Base-by-base conservation (phyloP, 2,113 vertebrate species). In the Typhlomys cinereus region DNA sequence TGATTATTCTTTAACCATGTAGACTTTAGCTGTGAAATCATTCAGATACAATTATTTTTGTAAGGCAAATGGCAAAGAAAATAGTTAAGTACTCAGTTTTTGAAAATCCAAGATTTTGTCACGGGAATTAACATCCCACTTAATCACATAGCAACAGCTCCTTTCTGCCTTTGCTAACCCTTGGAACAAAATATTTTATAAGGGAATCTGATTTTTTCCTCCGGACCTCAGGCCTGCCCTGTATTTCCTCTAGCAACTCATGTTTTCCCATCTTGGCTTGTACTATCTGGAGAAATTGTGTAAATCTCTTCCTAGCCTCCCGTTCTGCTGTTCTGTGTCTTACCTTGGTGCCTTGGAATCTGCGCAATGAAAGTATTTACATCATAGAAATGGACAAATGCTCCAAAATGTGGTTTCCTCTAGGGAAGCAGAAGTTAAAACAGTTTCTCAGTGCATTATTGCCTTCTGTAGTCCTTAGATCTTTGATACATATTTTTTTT, bases 111-210 rank as follows among this genome's bases (percentile, higher is more conserved):
- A 84, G 89, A 89, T 94, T 95, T 94, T 96, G 86, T 93, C 93
- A 71, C 80, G 93, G 87, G 91, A 95, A 92, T 92, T 89, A 94
- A 83, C 91, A 90, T 71, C 75, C 29, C 66, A 27, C 92, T 94
- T 93, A 90, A 92, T 59, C 48, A 93, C 88, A 95, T 82, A 71
- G 84, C 66, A 93, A 61, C 61, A 71, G 79, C 76, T 91, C 85
- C 91, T 83, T 92, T 92, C 87, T 79, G 41, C 90, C 64, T 95
- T 92, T 92, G 52, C 66, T 92, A 83, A 88, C 48, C 50, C 7
- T 75, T 89, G 75, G 94, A 85, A 84, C 89, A 95, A 92, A 94
- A 89, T 94, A 89, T 95, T 94, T 96, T 95, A 86, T 93, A 81
- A 75, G 83, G 52, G 80, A 93, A 92, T 59, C 94, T 93, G 94